Conservation (phyloP, 1,140 invertebrate genomes). For the Meteorus sp. region DNA sequence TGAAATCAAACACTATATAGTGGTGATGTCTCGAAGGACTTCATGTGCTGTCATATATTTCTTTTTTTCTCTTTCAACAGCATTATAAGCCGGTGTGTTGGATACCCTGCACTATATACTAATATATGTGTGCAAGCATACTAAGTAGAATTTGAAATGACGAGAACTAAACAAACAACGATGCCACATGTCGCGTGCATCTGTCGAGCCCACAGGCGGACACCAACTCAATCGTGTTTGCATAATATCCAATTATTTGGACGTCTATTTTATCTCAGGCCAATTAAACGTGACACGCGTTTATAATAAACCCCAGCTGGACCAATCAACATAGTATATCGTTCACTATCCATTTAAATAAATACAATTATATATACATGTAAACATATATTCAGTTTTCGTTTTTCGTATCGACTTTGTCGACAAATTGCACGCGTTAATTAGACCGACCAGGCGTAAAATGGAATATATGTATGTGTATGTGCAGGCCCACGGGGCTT, state of each 20-base stretch:
- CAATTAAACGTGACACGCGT: conserved; percentile 16
- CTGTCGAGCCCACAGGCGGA: conserved; percentile 27
- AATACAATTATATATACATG: background rate
- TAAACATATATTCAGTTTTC: background rate
- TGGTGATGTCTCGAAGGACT: conserved; percentile 6
- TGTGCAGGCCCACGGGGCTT: conserved; percentile 16
- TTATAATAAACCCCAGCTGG: conserved; percentile 17
- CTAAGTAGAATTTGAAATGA: background rate
- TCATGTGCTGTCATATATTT: too few species aligned
- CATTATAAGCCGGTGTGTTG: too few species aligned
- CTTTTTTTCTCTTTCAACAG: conserved; percentile 6
- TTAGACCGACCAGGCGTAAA: conserved; percentile 38
- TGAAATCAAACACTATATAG: conserved; percentile 46
- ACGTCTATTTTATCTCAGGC: conserved; percentile 9
- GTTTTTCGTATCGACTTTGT: conserved; percentile 4
- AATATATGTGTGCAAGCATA: background rate
- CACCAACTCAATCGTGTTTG: conserved; percentile 36
- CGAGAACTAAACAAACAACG: background rate
- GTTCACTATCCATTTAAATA: background rate
- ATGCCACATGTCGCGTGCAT: conserved; percentile 31
- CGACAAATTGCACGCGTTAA: conserved; percentile 36
- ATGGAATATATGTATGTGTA: conserved; percentile 30
- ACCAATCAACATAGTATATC: conserved; percentile 1
- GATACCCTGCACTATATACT: background rate
- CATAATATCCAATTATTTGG: conserved; percentile 45